Conservation (phyloP, 1,140 invertebrate genomes). For the Drosophila tsacasi region DNA sequence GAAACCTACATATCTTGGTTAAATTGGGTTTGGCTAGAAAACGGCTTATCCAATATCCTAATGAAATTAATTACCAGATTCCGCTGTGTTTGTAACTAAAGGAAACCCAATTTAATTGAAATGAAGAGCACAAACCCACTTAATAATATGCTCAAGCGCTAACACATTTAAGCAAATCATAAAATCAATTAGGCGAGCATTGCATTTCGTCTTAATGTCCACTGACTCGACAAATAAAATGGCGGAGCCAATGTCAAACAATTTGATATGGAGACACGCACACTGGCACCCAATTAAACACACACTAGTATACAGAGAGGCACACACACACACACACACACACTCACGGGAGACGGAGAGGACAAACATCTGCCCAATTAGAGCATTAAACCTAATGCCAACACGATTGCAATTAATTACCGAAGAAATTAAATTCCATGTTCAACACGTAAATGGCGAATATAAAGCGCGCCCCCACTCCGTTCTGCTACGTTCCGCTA, state of each 20-base stretch:
- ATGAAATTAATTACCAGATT: conserved; percentile 14
- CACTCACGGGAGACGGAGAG: conserved; percentile 8
- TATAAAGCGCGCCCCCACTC: conserved; percentile 53
- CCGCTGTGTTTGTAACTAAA: conserved; percentile 7
- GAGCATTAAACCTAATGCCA: conserved; percentile 81
- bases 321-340: conserved; percentile 24
- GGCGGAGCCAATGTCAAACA: conserved; percentile 57
- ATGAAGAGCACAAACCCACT: neutral
- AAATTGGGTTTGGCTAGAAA: neutral
- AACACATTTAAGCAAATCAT: conserved; percentile 65
- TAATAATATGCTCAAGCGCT: conserved; percentile 3
- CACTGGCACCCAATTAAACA: conserved; percentile 21
- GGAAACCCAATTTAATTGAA: conserved; percentile 20
- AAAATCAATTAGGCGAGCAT: conserved; percentile 71
- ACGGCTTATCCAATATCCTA: too few species aligned
- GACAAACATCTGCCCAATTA: conserved; percentile 67
- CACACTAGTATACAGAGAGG: neutral
- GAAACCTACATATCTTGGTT: neutral
- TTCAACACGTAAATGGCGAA: conserved; percentile 77
- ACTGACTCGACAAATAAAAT: conserved; percentile 70
- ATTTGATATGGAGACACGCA: conserved; percentile 39
- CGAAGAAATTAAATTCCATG: conserved; percentile 83
- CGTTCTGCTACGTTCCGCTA: conserved; percentile 5
- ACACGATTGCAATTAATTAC: conserved; percentile 84
- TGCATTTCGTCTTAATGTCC: conserved; percentile 62